Evolutionary conservation across 2,113 vertebrate genomes (phyloP).

Genomic region (Oryzias woworae): DNA sequence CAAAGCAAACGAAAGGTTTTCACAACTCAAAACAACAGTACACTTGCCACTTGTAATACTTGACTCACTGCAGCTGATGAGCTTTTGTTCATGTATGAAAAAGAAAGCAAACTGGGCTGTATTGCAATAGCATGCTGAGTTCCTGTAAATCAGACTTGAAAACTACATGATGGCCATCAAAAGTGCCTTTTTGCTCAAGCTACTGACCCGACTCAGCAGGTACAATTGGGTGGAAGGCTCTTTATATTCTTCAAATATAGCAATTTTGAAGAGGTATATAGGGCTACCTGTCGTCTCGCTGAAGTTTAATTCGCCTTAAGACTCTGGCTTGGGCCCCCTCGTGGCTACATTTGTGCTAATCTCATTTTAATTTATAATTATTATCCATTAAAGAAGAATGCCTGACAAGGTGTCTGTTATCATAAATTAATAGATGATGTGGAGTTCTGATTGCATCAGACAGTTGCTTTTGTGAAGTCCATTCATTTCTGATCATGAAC

Average conservation of each 20-base stretch:
- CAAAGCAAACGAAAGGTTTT: neutral
- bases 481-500: too few relatives aligned
- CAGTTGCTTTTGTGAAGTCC: too few relatives aligned
- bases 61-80: neutral
- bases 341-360: too few relatives aligned
- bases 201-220: neutral
- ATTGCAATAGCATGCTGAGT: neutral
- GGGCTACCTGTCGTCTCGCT: neutral
- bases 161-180: neutral
- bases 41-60: too few relatives aligned
- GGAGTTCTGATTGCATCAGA: too few relatives aligned
- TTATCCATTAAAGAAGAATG: too few relatives aligned
- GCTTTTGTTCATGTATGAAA: conserved; percentile 9
- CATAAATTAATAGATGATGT: too few relatives aligned
- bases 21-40: neutral
- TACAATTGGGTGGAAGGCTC: neutral
- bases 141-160: fast-evolving
- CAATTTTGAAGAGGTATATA: neutral
- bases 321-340: too few relatives aligned
- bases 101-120: neutral
- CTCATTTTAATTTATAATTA: too few relatives aligned
- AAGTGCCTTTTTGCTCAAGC: neutral
- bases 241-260: neutral
- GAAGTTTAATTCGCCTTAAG: neutral
- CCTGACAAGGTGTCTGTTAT: too few relatives aligned